Evolutionary conservation across 2,888 invertebrate species (phyloP), one percentile per base, ranked within the genome.

Genomic region (Stenichneumon culpator): DNA sequence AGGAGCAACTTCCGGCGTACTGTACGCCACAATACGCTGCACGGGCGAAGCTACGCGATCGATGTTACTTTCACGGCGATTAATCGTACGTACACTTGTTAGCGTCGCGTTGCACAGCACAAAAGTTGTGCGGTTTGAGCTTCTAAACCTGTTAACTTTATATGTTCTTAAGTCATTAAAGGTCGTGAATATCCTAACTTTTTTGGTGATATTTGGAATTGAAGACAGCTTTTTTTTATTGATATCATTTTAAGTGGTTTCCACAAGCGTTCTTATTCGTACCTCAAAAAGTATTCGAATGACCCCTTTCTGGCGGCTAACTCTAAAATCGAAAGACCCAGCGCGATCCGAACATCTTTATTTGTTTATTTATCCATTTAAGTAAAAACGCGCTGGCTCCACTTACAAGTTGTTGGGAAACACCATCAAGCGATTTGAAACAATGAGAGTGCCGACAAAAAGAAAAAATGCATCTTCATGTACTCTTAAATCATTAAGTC

Each of bases 1-100:
- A 86, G 79, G 79, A 82, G 73, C 77, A 84, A 88, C 85, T 91
- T 89, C 85, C 88, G 83, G 39, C 70, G 32, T 60, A n/a, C 16
- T n/a, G 32, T 74, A 50, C 50, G 57, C 28, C 54, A 67, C 60
- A 14, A 68, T 47, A 57, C 19, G 11, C 60, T 50, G 65, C 67
- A 28, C 32, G 57, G 5, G 9, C 14, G 50, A 11, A n/a, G 54
- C 22, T 9, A 16, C 73, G 36, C 79, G 86, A 87, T 89, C 86
- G 69, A 87, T 86, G 83, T 81, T 80, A 84, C 81, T 86, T 86
- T 86, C 69, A 83, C 75, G 67, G 81, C 72, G 19, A 73, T 63
- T n/a, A 19, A 79, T 28, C 22, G 19, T 39, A 22, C 25, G 44
- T 19, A 11, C 2, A n/a, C 7, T 67, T 67, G 25, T 75, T 16